Base-by-base conservation (phyloP, 2,113 vertebrate species). In the Catharus fuscescens region DNA sequence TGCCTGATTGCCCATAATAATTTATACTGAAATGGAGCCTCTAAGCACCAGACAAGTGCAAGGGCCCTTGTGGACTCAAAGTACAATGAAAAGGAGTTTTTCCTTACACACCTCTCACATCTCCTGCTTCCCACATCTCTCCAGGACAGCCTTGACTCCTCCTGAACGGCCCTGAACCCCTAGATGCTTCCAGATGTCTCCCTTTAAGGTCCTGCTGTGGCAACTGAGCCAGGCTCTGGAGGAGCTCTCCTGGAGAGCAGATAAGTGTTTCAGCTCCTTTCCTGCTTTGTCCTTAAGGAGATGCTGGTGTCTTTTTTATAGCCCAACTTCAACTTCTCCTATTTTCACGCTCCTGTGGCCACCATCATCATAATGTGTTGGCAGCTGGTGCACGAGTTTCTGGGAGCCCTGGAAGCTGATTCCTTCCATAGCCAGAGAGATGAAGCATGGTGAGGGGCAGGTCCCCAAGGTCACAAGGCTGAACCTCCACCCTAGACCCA, bases 341-440 rank as follows among this genome's bases (percentile, higher is more conserved):
- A 16, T 94, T 72, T 94, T 79, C 85, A 82, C 90, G 90, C 74
- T 93, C 25, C 90, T 47, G 38, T 66, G 54, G 72, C 53, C 79
- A 82, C 32, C 36, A 77, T 56, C n/a, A 50, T 54, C 50, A 53
- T 57, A 67, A 95, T 36, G 57, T 76, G 53, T 66, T 87, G 74
- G 70, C 70, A 81, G 70, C 66, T 60, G 53, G 31, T 81, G 52
- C 61, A 53, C 0, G 0, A 94, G 42, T 28, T 85, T 76, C 45
- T 88, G 62, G 50, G 59, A 92, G 48, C 18, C 50, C 59, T 61
- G 47, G 59, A 62, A 91, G 42, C 29, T 82, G 50, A 54, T 62
- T 80, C 29, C 18, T 80, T 79, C 54, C 34, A 65, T 12, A 83
- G 76, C n/a, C 1, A 3, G 76, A 61, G 62, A 88, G 38, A 19